These are phyloP conservation scores for Rhizomys pruinosus DNA, from an alignment of 2,113 vertebrate species.

Conservation along the genomic window DNA sequence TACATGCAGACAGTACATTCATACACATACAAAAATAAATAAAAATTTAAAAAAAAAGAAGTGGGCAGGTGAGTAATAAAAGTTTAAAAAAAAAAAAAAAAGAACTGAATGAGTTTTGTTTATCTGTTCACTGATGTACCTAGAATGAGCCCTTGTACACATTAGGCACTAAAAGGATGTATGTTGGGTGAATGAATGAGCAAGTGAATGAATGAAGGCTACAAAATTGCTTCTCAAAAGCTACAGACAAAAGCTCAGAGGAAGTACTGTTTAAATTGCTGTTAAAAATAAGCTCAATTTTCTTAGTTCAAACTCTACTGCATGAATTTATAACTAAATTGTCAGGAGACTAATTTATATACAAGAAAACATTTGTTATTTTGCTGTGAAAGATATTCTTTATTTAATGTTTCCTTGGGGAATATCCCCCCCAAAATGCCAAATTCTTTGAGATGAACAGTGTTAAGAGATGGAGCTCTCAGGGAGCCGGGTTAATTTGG, in stretches of 20 bases:
- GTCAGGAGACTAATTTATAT: conserved; percentile 54
- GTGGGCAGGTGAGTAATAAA: too few relatives aligned
- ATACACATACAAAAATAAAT: too few relatives aligned
- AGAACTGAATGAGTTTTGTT: background rate
- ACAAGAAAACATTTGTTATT: conserved; percentile 49
- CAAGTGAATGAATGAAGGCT: background rate
- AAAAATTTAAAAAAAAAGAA: too few relatives aligned
- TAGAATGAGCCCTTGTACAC: background rate
- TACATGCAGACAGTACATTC: too few relatives aligned
- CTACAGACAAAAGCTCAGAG: background rate
- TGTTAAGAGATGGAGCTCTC: background rate
- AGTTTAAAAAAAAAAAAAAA: too few relatives aligned
- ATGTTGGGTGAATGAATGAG: background rate
- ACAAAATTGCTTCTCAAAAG: background rate
- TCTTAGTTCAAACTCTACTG: conserved; percentile 33
- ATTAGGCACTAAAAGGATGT: background rate
- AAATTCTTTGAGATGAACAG: conserved; percentile 14
- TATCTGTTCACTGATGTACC: background rate
- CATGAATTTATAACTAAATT: conserved; percentile 48
- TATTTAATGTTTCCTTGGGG: conserved; percentile 50
- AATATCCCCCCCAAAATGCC: background rate
- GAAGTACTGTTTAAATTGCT: background rate
- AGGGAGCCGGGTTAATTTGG: background rate
- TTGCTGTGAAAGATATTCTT: conserved; percentile 8
- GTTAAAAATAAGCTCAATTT: conserved; percentile 47